Evolutionary conservation across 2,888 invertebrate genomes (phyloP).

Genomic region (Dynastes grantii): DNA sequence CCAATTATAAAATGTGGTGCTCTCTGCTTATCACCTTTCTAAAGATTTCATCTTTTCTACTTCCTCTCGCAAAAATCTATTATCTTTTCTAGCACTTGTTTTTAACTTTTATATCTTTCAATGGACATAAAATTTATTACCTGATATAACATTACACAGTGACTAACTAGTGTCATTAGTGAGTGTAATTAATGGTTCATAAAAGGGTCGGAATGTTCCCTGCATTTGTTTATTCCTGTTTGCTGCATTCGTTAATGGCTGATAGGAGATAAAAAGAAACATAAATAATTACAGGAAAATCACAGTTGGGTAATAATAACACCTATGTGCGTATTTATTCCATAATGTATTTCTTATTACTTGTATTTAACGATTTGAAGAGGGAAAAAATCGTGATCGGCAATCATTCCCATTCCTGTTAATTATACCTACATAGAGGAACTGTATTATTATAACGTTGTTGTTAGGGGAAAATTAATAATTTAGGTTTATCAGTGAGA

Average conservation of each 20-base stretch:
- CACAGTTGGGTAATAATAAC: background rate
- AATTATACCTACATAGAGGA: too few relatives aligned
- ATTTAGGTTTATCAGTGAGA: too few relatives aligned
- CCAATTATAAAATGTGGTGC: too few relatives aligned
- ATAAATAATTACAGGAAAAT: background rate
- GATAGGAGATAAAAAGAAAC: background rate
- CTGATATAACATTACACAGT: background rate
- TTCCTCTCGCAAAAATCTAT: background rate
- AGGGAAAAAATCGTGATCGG: too few relatives aligned
- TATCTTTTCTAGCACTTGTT: background rate
- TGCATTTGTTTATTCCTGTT: background rate
- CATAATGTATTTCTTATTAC: background rate
- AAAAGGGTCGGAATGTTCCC: background rate
- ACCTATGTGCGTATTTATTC: background rate
- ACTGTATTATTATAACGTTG: too few relatives aligned
- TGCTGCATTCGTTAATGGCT: background rate
- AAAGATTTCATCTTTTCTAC: too few relatives aligned
- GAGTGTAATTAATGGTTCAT: constrained; percentile 1
- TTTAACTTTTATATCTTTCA: background rate
- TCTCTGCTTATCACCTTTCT: too few relatives aligned
- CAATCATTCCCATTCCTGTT: too few relatives aligned
- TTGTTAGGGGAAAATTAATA: too few relatives aligned
- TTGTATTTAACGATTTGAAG: background rate
- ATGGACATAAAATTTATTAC: constrained; percentile 6
- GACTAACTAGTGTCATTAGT: background rate